A percentile compares a stretch with the other conserved stretches of the same genome.
phyloP scores from a whole-genome alignment of 2,888 invertebrate species.

The Hetaerina titia region DNA sequence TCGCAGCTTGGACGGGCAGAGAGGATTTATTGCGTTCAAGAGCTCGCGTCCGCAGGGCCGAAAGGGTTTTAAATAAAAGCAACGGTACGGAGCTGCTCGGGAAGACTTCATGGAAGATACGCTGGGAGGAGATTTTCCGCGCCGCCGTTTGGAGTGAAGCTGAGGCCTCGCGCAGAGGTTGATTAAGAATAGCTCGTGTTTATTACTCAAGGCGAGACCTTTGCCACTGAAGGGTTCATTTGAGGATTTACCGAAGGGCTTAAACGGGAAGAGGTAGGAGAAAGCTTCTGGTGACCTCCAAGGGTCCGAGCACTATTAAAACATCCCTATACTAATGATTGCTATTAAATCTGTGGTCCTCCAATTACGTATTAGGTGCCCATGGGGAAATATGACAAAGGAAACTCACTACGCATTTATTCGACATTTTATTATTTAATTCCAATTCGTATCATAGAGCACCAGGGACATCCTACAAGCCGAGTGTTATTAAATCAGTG shows the following conservation, averaged over 20 bases:
- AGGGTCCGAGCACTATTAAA: too few species aligned
- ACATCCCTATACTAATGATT: too few species aligned
- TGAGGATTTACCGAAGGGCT: neutral
- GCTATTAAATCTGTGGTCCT: too few species aligned
- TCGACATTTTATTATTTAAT: too few species aligned
- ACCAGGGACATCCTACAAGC: too few species aligned
- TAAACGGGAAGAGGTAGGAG: neutral
- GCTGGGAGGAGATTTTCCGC: neutral
- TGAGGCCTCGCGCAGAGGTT: neutral
- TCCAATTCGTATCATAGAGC: too few species aligned
- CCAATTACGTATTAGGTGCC: too few species aligned
- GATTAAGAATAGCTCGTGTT: slow-evolving; percentile 12
- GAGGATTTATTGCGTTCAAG: neutral
- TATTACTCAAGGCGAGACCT: neutral
- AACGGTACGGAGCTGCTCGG: neutral
- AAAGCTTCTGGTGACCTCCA: neutral
- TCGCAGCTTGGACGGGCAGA: neutral
- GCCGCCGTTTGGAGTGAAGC: neutral
- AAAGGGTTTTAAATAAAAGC: neutral
- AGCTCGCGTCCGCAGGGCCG: neutral
- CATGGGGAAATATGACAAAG: too few species aligned
- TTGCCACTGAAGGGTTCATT: neutral
- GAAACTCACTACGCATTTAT: too few species aligned
- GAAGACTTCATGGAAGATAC: neutral
- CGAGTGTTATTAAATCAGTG: too few species aligned